These are phyloP conservation scores for Paralinhomoeus sp. DNA, from an alignment of 2,888 invertebrate genomes.

Conservation along the genomic window DNA sequence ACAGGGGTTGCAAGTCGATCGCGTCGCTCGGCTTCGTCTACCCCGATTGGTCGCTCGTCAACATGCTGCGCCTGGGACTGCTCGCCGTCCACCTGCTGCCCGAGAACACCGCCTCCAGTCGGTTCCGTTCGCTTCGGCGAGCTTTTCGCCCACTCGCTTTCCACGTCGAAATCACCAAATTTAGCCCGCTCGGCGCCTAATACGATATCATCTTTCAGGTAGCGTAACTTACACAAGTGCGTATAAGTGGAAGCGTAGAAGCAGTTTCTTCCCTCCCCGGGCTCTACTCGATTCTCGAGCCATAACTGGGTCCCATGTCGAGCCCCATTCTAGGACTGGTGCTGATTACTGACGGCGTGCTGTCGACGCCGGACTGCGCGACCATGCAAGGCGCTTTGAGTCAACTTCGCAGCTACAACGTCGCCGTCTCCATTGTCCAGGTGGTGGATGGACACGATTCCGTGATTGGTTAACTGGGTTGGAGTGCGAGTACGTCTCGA, in stretches of 20 bases:
- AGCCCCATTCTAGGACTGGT: constrained; percentile 24
- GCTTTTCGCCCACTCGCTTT: too few species aligned
- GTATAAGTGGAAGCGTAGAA: too few species aligned
- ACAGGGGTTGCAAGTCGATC: too few species aligned
- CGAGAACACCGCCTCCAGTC: constrained; percentile 49
- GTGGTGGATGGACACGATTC: constrained; percentile 27
- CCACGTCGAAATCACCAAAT: too few species aligned
- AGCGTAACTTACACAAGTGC: too few species aligned
- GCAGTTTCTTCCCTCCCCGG: too few species aligned
- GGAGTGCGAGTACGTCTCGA: too few species aligned
- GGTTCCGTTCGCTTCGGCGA: constrained; percentile 17
- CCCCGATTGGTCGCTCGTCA: constrained; percentile 42
- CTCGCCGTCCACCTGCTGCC: constrained; percentile 48
- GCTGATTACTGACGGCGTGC: constrained; percentile 44
- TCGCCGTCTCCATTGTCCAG: constrained; percentile 50
- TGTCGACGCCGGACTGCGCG: constrained; percentile 43
- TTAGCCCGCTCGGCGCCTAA: too few species aligned
- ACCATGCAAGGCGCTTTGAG: constrained; percentile 46
- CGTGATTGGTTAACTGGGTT: too few species aligned
- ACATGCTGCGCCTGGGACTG: constrained; percentile 51
- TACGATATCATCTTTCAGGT: neutral
- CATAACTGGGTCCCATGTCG: too few species aligned
- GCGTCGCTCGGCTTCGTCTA: constrained; percentile 1
- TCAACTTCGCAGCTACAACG: constrained; percentile 47
- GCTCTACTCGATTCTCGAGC: too few species aligned